Percentiles rank a stretch among this genome's conserved stretches.
Conservation (phyloP, 2,888 invertebrate species). For the Arge pagana region DNA sequence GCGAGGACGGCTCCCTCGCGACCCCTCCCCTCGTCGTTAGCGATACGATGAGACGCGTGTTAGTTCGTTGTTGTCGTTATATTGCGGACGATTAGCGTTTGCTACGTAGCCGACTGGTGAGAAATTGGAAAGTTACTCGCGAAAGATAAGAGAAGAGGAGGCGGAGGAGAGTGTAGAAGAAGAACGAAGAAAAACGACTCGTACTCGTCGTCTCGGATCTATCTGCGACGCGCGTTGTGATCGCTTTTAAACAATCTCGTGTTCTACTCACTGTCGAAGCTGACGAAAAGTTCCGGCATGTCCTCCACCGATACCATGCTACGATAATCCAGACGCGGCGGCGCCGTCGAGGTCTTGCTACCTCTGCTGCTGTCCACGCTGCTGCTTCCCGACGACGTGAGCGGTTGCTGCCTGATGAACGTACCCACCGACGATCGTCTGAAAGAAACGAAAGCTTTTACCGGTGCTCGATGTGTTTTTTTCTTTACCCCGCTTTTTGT, state of each 20-base stretch:
- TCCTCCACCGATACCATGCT: slow-evolving; percentile 94
- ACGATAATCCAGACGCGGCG: slow-evolving; percentile 84
- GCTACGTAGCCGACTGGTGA: too few species aligned
- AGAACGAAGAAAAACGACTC: too few species aligned
- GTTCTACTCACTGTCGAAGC: slow-evolving; percentile 84
- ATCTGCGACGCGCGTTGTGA: too few species aligned
- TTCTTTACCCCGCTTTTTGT: slow-evolving; percentile 21
- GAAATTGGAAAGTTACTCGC: too few species aligned
- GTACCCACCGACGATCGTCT: slow-evolving; percentile 87
- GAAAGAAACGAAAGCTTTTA: slow-evolving; percentile 44
- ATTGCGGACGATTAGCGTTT: too few species aligned
- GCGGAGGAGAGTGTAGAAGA: background rate
- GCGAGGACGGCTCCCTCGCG: too few species aligned
- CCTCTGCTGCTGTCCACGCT: slow-evolving; percentile 68
- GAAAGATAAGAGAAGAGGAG: too few species aligned
- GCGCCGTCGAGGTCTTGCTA: slow-evolving; percentile 63
- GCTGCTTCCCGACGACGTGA: slow-evolving; percentile 56
- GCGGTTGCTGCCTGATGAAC: slow-evolving; percentile 74
- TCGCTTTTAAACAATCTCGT: slow-evolving; percentile 3
- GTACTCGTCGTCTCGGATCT: too few species aligned
- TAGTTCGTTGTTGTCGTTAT: too few species aligned
- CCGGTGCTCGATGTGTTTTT: too few species aligned
- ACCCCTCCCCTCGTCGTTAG: too few species aligned
- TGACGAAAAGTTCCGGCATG: slow-evolving; percentile 93
- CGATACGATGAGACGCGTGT: too few species aligned